Percentiles rank a stretch among this genome's conserved stretches.
These are phyloP conservation scores for Macrobrachium rosenbergii DNA, from an alignment of 1,140 invertebrate species.

Conservation along the genomic window DNA sequence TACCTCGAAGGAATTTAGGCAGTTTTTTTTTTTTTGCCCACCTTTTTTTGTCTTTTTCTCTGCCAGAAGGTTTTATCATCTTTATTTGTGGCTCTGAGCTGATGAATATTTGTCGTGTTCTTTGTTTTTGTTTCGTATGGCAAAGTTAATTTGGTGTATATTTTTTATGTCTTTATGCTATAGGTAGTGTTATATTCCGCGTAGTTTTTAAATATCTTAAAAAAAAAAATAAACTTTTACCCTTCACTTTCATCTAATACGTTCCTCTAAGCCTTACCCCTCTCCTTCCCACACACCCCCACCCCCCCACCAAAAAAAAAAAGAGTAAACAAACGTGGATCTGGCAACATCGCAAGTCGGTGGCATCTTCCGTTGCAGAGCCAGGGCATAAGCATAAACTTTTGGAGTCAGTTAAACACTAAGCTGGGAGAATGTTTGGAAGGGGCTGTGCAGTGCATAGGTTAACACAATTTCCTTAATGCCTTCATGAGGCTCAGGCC, in stretches of 20 bases:
- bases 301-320: background rate
- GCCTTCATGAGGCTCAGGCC: conserved; percentile 45
- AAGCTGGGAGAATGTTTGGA: conserved; percentile 49
- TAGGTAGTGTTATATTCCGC: too few relatives aligned
- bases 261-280: background rate
- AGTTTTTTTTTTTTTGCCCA: background rate
- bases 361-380: conserved; percentile 10
- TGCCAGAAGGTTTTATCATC: background rate
- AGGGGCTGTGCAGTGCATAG: conserved; percentile 50
- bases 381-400: conserved; percentile 55
- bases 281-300: background rate
- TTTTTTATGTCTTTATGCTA: too few relatives aligned
- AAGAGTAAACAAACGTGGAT: too few relatives aligned
- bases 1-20: too few relatives aligned
- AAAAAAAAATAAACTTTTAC: too few relatives aligned
- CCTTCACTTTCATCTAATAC: background rate
- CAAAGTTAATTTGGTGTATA: too few relatives aligned
- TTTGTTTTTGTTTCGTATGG: too few relatives aligned
- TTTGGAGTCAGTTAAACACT: conserved; percentile 34
- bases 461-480: conserved; percentile 62
- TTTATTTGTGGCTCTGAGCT: too few relatives aligned
- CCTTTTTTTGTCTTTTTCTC: background rate
- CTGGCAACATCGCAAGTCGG: too few relatives aligned
- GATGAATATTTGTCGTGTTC: too few relatives aligned
- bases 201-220: too few relatives aligned